Evolutionary conservation across 1,140 invertebrate genomes (phyloP), one percentile per base, ranked within the genome.

Genomic region (Idris sp.): DNA sequence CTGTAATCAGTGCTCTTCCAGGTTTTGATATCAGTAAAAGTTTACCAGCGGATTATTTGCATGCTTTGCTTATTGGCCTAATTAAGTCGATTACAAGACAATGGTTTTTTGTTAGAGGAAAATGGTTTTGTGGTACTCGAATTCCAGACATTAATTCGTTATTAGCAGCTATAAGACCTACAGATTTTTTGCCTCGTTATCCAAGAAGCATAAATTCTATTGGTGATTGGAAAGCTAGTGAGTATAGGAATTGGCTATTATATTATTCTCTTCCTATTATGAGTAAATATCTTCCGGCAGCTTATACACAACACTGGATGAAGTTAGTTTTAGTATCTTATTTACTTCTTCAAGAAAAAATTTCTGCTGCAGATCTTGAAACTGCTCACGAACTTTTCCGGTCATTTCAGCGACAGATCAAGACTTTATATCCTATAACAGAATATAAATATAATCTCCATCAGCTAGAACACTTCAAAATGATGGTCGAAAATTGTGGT

Each of bases 361-460:
- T 73, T 16, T 13, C 28, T 2, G 2, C 8, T n/a, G 33, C 1
- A 11, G 49, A 73, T 40, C 4, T 73, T 9, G 8, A 65, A 36
- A 35, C 1, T 9, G 10, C 41, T 35, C n/a, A 56, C 8, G 13
- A 43, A 33, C 19, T 56, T 1, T 28, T 65, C 1, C 5, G 11
- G 35, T 19, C 36, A 16, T 74, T 67, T 43, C 14, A 59, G 6
- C 11, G 43, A 38, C 7, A 59, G 8, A 41, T 59, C 9, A 4
- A 18, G 10, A 18, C 0, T 1, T 59, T 74, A 16, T 72, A 54
- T 30, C 11, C 35, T 10, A 11, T 15, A 1, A 16, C 8, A 11
- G 51, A 67, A n/a, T 46, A 58, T 28, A 75, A 36, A 8, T 75
- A 69, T 51, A 75, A 75, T 41, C 5, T 48, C 2, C 65, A 76